phyloP scores from a whole-genome alignment of 2,113 vertebrate species.

The Pedionomus torquatus region DNA sequence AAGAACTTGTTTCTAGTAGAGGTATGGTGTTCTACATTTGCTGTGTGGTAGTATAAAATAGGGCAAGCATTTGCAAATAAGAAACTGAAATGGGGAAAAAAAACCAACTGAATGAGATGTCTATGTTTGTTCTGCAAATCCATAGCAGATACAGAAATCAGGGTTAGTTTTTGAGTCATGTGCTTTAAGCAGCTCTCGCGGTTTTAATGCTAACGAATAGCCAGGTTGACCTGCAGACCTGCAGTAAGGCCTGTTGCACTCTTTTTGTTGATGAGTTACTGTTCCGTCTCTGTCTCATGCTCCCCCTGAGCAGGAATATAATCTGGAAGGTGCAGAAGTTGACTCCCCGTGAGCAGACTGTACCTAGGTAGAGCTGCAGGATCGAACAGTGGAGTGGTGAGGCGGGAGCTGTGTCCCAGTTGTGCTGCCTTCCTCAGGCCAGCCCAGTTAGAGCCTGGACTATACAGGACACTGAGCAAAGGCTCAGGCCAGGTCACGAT shows the following conservation, averaged over 20 bases:
- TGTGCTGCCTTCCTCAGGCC: background rate
- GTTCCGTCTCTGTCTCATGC: background rate
- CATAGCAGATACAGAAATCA: background rate
- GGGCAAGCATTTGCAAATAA: background rate
- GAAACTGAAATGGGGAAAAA: background rate
- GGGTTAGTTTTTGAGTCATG: rapidly evolving
- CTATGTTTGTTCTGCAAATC: background rate
- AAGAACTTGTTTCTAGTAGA: background rate
- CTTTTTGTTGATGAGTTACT: background rate
- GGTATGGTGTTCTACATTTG: background rate
- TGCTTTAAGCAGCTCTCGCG: background rate
- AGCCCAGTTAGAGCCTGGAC: background rate
- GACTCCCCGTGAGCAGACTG: background rate
- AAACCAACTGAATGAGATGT: background rate
- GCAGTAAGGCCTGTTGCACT: background rate
- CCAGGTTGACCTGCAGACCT: background rate
- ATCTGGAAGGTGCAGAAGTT: background rate
- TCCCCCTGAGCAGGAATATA: background rate
- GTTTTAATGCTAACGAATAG: background rate
- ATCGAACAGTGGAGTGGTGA: background rate
- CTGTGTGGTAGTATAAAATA: background rate
- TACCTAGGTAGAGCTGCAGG: background rate
- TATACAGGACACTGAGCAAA: background rate
- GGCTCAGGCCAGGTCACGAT: background rate
- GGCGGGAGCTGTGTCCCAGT: background rate